phyloP scores from a whole-genome alignment of 64 coral and sea anemone genomes.

The Anthopleura sola region DNA sequence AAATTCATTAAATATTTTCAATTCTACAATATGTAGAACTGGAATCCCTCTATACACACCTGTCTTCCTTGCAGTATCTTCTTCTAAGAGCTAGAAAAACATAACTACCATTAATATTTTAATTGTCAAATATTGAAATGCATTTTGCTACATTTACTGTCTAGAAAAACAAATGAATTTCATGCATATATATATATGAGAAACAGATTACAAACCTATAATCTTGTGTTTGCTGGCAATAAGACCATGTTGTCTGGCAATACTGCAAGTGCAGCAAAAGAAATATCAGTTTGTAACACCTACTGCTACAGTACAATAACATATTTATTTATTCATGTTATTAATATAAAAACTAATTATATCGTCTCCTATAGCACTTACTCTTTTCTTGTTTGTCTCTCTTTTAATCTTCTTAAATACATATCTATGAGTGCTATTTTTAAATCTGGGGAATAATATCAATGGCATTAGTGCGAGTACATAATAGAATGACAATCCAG shows the following conservation, averaged over 20 bases:
- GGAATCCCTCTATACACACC: too few relatives aligned
- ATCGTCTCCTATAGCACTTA: constrained; percentile 16
- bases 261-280: constrained; percentile 27
- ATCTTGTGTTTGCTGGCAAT: constrained; percentile 97
- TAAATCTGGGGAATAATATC: constrained; percentile 61
- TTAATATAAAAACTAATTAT: too few relatives aligned
- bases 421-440: constrained; percentile 90
- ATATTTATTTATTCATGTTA: too few relatives aligned
- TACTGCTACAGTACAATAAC: too few relatives aligned
- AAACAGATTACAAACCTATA: constrained; percentile 58
- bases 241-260: constrained; percentile 91
- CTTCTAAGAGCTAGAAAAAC: constrained; percentile 51
- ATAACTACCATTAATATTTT: not conserved
- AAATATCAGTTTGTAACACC: not conserved
- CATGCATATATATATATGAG: too few relatives aligned
- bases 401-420: constrained; percentile 90
- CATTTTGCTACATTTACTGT: not conserved
- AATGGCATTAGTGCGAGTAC: too few relatives aligned
- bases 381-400: constrained; percentile 91
- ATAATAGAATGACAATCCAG: too few relatives aligned
- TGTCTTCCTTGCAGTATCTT: constrained; percentile 89
- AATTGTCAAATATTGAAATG: too few relatives aligned
- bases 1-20: too few relatives aligned
- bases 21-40: too few relatives aligned
- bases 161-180: too few relatives aligned